Evolutionary conservation across 1,140 invertebrate genomes (phyloP).

Genomic region (Cydia pomonella): DNA sequence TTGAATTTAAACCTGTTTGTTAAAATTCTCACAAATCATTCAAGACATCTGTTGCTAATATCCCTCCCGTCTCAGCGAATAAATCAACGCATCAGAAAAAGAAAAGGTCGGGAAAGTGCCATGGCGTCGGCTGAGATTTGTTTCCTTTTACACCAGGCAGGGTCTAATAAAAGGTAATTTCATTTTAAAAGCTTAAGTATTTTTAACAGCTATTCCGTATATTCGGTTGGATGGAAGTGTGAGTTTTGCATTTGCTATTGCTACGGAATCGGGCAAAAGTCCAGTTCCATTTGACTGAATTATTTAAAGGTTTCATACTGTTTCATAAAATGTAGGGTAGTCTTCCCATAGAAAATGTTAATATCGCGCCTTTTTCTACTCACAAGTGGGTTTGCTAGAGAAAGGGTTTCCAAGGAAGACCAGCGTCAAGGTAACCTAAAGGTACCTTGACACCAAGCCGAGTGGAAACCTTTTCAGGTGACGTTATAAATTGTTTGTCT

Average conservation of each 20-base stretch:
- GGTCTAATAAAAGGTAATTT: not conserved
- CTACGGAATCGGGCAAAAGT: too few relatives aligned
- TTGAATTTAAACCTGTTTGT: not conserved
- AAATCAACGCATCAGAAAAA: not conserved
- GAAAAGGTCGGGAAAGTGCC: constrained; percentile 17
- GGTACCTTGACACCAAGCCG: too few relatives aligned
- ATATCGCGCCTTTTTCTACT: not conserved
- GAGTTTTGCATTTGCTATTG: too few relatives aligned
- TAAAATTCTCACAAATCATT: not conserved
- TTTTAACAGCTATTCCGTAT: not conserved
- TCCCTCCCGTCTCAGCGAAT: not conserved
- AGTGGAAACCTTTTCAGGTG: too few relatives aligned
- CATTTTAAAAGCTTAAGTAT: not conserved
- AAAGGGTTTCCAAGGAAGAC: too few relatives aligned
- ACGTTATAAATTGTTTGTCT: too few relatives aligned
- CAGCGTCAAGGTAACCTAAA: too few relatives aligned
- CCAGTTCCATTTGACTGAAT: not conserved
- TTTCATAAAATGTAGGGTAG: too few relatives aligned
- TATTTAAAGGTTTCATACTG: too few relatives aligned
- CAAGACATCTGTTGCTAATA: constrained; percentile 6
- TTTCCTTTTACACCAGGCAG: constrained; percentile 6
- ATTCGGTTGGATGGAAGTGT: not conserved
- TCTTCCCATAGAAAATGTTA: not conserved
- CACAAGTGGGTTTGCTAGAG: not conserved
- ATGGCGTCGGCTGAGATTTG: constrained; percentile 21